Evolutionary conservation across 2,888 invertebrate species (phyloP), one percentile per base, ranked within the genome.

Genomic region (Drosophila nigricruria): DNA sequence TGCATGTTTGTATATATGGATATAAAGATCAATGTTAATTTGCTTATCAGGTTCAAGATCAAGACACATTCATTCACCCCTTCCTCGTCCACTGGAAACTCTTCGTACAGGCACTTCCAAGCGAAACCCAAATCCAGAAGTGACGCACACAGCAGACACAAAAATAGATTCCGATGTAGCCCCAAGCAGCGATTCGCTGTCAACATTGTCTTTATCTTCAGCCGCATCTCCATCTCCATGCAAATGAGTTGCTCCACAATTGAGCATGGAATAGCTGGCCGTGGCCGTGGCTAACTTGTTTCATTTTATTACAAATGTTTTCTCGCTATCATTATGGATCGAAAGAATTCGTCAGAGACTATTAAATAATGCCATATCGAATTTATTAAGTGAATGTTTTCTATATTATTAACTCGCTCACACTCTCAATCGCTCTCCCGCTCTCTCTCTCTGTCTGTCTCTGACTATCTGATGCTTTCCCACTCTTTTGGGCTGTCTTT

Each of bases 41-140:
- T 65, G 40, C 25, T 65, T 58, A 67, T 58, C 57, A 43, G 18
- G 4, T 9, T 32, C 4, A 18, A 68, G 54, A 62, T 77, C 69
- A 14, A 52, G 10, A 40, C 49, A 20, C 49, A 63, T 36, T 70
- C 34, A 87, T 45, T 70, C 42, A 87, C 77, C 83, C 49, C 61
- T 18, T 79, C 20, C 0, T 23, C 49, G 12, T 81, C 65, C 49
- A 76, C 72, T 50, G 82, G 80, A 42, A 76, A 76, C 54, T 87
- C 87, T 49, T 76, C 58, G 67, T 59, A 86, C 6, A 61, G n/a
- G n/a, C 84, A 84, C 27, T 65, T 79, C 86, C 85, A 82, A 42
- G 57, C 61, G 42, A 27, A 57, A 4, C 45, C 65, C 63, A 59
- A 38, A 34, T 40, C 53, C 23, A 63, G 45, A 38, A 25, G n/a